phyloP scores from a whole-genome alignment of 2,888 invertebrate genomes.

The Arctia plantaginis region DNA sequence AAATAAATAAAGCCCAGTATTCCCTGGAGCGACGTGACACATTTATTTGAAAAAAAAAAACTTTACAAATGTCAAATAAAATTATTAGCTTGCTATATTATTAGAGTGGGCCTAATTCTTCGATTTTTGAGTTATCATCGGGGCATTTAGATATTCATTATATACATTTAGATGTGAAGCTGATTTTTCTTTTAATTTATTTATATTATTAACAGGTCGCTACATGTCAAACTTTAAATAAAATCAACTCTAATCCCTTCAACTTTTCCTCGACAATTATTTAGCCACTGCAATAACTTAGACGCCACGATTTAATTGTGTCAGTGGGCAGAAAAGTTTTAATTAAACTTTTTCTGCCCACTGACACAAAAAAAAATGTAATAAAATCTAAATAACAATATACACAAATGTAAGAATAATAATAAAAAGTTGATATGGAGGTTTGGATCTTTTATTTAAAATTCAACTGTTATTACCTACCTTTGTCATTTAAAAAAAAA shows the following conservation, averaged over 20 bases:
- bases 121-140: not conserved
- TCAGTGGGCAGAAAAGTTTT: not conserved
- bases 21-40: not conserved
- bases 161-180: not conserved
- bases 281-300: not conserved
- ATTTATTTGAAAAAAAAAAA: not conserved
- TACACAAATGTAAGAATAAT: not conserved
- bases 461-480: not conserved
- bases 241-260: not conserved
- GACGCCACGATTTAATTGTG: not conserved
- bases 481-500: not conserved
- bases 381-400: too few relatives aligned
- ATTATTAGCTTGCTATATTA: not conserved
- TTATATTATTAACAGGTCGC: not conserved
- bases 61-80: not conserved
- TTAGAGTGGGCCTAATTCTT: not conserved
- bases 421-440: not conserved
- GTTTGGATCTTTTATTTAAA: not conserved
- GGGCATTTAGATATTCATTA: not conserved
- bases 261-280: not conserved
- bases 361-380: too few relatives aligned
- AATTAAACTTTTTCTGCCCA: too few relatives aligned
- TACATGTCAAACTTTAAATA: not conserved
- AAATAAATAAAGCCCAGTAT: not conserved
- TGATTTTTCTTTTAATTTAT: not conserved